Evolutionary conservation across 2,888 invertebrate genomes (phyloP).

Genomic region (Coenonympha glycerion): DNA sequence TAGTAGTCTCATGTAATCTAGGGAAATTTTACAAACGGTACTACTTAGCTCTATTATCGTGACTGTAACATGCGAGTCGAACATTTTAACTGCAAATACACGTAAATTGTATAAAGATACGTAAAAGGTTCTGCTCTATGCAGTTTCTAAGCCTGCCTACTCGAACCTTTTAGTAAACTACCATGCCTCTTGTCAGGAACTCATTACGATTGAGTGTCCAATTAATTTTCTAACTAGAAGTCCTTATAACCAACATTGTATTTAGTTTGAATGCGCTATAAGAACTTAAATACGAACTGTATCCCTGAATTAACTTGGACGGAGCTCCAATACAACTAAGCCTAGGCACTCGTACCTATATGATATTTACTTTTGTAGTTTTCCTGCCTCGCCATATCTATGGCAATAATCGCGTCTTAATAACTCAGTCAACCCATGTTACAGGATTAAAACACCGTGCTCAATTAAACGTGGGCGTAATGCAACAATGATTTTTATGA

Average conservation of each 20-base stretch:
- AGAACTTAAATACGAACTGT: conserved; percentile 10
- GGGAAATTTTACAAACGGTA: not conserved
- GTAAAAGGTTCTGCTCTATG: not conserved
- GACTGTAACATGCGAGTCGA: not conserved
- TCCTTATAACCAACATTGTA: conserved; percentile 14
- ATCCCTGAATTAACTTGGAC: conserved; percentile 7
- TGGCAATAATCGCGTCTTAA: conserved; percentile 16
- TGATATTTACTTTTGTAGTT: no score
- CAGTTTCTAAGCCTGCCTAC: not conserved
- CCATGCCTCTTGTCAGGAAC: not conserved
- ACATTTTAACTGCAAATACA: not conserved
- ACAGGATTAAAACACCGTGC: conserved; percentile 8
- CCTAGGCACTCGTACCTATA: no score
- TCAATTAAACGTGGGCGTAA: conserved; percentile 17
- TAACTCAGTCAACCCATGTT: conserved; percentile 10
- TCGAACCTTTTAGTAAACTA: conserved; percentile 4
- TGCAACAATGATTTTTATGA: conserved; percentile 20
- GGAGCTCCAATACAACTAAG: not conserved
- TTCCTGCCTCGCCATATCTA: conserved; percentile 15
- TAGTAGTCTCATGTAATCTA: not conserved
- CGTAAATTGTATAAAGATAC: not conserved
- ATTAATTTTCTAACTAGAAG: conserved; percentile 15
- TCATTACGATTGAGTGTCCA: conserved; percentile 11
- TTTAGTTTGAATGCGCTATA: conserved; percentile 18
- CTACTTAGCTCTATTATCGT: not conserved